A percentile compares a stretch with the other conserved stretches of the same genome.
phyloP scores from a whole-genome alignment of 1,140 invertebrate genomes.

The Pristionchus pacificus region DNA sequence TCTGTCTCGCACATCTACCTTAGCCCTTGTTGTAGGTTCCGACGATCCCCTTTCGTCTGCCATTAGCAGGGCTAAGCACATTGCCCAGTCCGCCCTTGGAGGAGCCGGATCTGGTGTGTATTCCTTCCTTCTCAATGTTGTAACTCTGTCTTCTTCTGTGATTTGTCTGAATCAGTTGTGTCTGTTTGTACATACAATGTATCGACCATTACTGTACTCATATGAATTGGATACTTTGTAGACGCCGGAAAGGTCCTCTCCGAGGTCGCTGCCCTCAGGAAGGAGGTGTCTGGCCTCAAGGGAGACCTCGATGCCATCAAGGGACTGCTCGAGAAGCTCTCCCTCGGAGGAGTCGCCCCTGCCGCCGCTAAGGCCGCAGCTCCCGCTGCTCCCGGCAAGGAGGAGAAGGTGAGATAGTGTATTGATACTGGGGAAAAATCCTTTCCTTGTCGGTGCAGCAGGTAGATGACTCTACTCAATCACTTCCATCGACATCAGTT shows the following conservation, averaged over 20 bases:
- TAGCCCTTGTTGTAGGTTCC: constrained; percentile 6
- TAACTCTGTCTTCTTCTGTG: not conserved
- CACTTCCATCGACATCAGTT: constrained; percentile 19
- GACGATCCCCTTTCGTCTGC: constrained; percentile 14
- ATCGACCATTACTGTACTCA: not conserved
- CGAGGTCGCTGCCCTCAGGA: constrained; percentile 24
- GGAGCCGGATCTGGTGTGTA: constrained; percentile 4
- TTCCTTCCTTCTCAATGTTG: not conserved
- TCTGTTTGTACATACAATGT: too few species aligned
- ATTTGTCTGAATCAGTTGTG: not conserved
- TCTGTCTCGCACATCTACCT: not conserved
- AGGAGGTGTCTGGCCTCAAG: constrained; percentile 24
- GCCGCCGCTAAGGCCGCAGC: not conserved
- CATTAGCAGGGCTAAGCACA: constrained; percentile 18
- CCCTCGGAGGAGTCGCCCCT: not conserved
- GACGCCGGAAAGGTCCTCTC: constrained; percentile 18
- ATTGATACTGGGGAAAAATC: not conserved
- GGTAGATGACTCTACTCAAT: too few species aligned
- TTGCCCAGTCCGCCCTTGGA: constrained; percentile 16
- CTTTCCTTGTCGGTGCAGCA: not conserved
- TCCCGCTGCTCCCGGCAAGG: not conserved
- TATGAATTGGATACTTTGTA: not conserved
- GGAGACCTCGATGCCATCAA: constrained; percentile 14
- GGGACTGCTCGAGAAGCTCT: constrained; percentile 19
- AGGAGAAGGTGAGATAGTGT: constrained; percentile 3